Evolutionary conservation across 2,113 vertebrate species (phyloP).

Genomic region (Nothocercus julius): DNA sequence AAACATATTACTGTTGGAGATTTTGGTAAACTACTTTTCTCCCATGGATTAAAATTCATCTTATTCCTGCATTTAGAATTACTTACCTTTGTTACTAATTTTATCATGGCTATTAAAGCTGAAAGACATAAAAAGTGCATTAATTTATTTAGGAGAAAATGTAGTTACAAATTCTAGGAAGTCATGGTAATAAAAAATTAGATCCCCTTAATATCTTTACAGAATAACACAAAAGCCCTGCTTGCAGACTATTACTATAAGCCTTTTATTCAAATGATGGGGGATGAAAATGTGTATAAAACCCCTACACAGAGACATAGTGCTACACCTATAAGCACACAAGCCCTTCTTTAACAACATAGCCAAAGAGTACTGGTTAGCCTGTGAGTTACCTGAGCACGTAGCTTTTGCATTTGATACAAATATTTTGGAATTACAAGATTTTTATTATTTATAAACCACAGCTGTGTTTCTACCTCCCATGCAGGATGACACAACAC

Average conservation of each 20-base stretch:
- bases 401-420: neutral
- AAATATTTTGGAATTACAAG: neutral
- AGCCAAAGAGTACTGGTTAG: neutral
- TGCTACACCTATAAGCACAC: neutral
- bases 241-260: fast-evolving
- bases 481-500: neutral
- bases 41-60: neutral
- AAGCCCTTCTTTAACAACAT: neutral
- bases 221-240: neutral
- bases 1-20: neutral
- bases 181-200: neutral
- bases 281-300: neutral
- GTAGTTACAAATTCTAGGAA: neutral
- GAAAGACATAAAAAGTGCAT: neutral
- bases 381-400: neutral
- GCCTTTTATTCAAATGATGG: neutral
- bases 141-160: neutral
- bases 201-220: neutral
- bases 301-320: fast-evolving
- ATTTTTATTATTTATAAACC: neutral
- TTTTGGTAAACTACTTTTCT: neutral
- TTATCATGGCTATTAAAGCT: neutral
- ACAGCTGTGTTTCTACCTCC: neutral
- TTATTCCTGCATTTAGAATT: neutral
- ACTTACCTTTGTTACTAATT: neutral